Base-by-base conservation (phyloP, 37 sponge, comb jelly and placozoan species). In the Aplysina aerophoba region DNA sequence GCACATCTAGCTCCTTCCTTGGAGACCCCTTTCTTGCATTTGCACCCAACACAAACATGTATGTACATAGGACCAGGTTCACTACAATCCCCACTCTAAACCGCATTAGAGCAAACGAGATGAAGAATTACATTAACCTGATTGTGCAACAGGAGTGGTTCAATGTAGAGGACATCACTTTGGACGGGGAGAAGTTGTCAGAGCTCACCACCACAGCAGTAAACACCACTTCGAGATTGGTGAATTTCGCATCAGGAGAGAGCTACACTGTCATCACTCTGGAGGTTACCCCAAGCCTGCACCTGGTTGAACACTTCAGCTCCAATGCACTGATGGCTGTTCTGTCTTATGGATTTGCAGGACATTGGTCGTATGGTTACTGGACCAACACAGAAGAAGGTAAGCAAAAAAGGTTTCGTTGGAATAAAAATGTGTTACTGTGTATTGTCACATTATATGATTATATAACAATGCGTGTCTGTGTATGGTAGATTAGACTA, bases 271-370 rank as follows among this genome's bases (percentile, higher is more conserved):
- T 75, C 38, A 17, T 75, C 38, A 22, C 22, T 11, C 4, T n/a
- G 24, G 40, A 41, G 15, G 53, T 41, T 14, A 50, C 37, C 16
- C 64, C 24, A 13, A 54, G 78, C n/a, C 16, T 75, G 17, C 53
- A 75, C 25, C 4, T 8, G 2, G 78, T 75, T 19, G 44, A 75
- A 11, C 78, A 75, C 53, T 1, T 22, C 3, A 50, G 40, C 25
- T 2, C 11, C 0, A 11, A 75, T 22, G 78, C 78, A 1, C 20
- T 41, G 25, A 75, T 75, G 78, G 33, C 78, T 53, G 14, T 41
- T 5, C 13, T 75, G 78, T 40, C 11, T 8, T 75, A 44, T 75
- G 78, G 78, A 24, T 75, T 75, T 75, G 78, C 20, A 75, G 14
- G 15, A 6, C 15, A 53, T 44, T 75, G 78, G 78, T 31, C 53